Conservation (phyloP, 2,797 vertebrate genomes). For the Sebastes hopkinsi region DNA sequence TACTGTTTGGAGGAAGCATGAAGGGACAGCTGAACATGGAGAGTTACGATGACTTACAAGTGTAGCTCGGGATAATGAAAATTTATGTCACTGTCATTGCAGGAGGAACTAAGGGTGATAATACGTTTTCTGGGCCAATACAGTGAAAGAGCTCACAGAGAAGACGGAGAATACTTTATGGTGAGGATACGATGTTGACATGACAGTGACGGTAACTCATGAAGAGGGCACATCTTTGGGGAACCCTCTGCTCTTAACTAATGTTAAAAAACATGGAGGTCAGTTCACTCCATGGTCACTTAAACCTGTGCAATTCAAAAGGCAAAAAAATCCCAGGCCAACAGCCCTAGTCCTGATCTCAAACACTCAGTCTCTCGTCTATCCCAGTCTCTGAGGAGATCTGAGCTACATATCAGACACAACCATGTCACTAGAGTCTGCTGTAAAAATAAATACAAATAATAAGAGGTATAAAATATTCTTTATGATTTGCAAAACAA, state of each 20-base stretch:
- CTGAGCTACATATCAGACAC: conserved; percentile 44
- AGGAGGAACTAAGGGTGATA: background rate
- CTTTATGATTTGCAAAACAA: conserved; percentile 57
- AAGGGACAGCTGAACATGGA: conserved; percentile 1
- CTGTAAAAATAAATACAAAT: conserved; percentile 55
- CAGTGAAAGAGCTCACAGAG: background rate
- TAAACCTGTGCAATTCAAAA: conserved; percentile 84
- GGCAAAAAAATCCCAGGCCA: conserved; percentile 69
- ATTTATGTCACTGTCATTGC: background rate
- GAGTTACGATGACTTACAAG: background rate
- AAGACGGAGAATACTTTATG: conserved; percentile 5
- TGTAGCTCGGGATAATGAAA: background rate
- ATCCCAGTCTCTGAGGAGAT: conserved; percentile 18
- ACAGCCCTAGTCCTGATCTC: conserved; percentile 47
- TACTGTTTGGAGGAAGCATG: conserved; percentile 47
- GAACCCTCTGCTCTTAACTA: conserved; percentile 20
- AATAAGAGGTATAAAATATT: conserved; percentile 76
- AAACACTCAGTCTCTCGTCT: conserved; percentile 25
- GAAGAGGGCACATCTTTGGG: conserved; percentile 26
- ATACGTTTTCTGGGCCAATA: background rate
- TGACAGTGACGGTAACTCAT: conserved; percentile 5
- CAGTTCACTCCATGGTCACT: conserved; percentile 77
- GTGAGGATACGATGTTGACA: background rate
- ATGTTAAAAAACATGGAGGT: conserved; percentile 36
- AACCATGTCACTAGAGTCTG: conserved; percentile 49